These are phyloP conservation scores for Camponotus floridanus DNA, from an alignment of 1,140 invertebrate genomes.

Conservation along the genomic window DNA sequence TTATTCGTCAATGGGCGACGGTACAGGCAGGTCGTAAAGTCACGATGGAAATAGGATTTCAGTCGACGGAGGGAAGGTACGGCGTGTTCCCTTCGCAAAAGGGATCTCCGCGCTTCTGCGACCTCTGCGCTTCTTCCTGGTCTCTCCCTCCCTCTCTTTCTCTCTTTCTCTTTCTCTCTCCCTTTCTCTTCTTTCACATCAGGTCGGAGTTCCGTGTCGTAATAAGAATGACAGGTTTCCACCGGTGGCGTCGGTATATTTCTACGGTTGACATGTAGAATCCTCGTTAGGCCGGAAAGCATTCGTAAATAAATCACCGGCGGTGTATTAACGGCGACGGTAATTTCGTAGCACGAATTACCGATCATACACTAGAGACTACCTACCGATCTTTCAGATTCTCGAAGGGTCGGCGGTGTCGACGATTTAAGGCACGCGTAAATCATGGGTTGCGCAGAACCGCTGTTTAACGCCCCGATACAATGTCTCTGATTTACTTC, in stretches of 20 bases:
- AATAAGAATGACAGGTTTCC: constrained; percentile 56
- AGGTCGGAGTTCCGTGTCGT: constrained; percentile 48
- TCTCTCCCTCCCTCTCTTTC: constrained; percentile 6
- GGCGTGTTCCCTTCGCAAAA: constrained; percentile 28
- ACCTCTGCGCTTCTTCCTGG: constrained; percentile 45
- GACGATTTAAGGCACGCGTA: constrained; percentile 49
- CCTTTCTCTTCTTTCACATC: constrained; percentile 22
- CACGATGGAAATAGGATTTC: constrained; percentile 63
- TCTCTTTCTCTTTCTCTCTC: constrained; percentile 20
- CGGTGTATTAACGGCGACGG: constrained; percentile 47
- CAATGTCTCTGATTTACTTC: constrained; percentile 1
- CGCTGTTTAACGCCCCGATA: constrained; percentile 12
- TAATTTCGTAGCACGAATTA: constrained; percentile 62
- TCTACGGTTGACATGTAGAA: constrained; percentile 51
- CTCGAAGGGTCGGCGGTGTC: not conserved
- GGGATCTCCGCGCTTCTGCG: constrained; percentile 35
- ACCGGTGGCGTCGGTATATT: constrained; percentile 56
- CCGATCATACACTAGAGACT: constrained; percentile 27
- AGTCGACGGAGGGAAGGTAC: constrained; percentile 20
- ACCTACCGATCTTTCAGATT: constrained; percentile 36
- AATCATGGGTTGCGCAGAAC: constrained; percentile 24
- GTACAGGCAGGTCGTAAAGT: constrained; percentile 60
- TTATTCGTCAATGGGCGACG: constrained; percentile 61
- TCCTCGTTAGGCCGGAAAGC: constrained; percentile 55
- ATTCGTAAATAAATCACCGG: constrained; percentile 55